Evolutionary conservation across 35 echinoderm and acorn worm genomes (phyloP), one percentile per base, ranked within the genome.

Genomic region (Anneissia japonica): DNA sequence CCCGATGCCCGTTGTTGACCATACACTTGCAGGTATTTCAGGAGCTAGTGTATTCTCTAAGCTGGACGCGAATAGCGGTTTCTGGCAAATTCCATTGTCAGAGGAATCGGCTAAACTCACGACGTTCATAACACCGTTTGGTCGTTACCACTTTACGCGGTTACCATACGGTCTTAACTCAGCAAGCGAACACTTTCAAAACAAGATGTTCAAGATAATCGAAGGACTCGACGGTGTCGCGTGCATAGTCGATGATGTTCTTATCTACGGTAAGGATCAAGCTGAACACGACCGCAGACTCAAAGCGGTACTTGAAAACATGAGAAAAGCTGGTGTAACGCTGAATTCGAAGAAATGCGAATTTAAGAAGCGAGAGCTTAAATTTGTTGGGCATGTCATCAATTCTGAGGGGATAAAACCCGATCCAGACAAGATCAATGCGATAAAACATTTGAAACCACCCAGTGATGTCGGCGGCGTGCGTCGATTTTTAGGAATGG

Each of bases 1-100:
- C 37, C 89, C 83, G 46, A 86, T 76, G 73, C 30, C 43, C 17
- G 86, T 83, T 23, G 89, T 91, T 28, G 89, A 91, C 30, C 74
- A 91, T 9, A 75, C 74, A 4, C 75, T 76, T 0, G 1, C 86
- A 9, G 29, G 56, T 23, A 79, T 38, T 6, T 4, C 80, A 39
- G 43, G 13, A 1, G 19, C 36, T 12, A 77, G 33, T 3, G 36
- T 77, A 17, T 77, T 77, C 26, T 5, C 74, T 30, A 26, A 9
- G 32, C 76, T 77, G 3, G 76, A 77, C 23, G 76, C 76, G 4
- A 77, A 37, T 13, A 77, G 31, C 23, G 6, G 0, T 0, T 77
- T 77, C 23, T 77, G 76, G 76, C 76, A 77, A 26, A 77, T 32
- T 37, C 76, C 32, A 77, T 26, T 77, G 17, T 16, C 31, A 11